Conservation (phyloP, 1,140 invertebrate genomes). For the Heliconius hewitsoni region DNA sequence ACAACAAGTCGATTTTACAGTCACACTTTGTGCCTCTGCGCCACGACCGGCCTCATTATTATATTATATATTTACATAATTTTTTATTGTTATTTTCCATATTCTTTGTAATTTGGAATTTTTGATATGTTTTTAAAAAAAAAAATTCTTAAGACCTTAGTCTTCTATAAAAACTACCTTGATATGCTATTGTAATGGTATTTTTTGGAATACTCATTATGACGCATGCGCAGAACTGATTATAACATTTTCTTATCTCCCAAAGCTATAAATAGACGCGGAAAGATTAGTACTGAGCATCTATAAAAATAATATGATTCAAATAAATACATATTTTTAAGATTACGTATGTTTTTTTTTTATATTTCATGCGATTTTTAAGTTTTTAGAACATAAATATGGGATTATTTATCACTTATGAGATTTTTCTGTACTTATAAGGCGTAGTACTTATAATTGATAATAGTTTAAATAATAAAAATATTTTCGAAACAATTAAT, state of each 20-base stretch:
- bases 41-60: too few species aligned
- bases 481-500: too few species aligned
- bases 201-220: neutral
- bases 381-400: neutral
- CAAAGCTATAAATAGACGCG: conserved; percentile 31
- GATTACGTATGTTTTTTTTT: neutral
- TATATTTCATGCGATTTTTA: neutral
- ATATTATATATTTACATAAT: neutral
- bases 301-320: neutral
- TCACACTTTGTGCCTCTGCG: too few species aligned
- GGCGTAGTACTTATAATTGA: too few species aligned
- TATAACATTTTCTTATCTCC: conserved; percentile 17
- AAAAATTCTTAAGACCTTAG: too few species aligned
- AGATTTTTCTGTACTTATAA: too few species aligned
- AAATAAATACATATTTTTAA: conserved; percentile 13
- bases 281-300: conserved; percentile 21
- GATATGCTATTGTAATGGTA: neutral
- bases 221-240: neutral
- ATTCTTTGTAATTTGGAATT: neutral
- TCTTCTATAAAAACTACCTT: too few species aligned
- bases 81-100: neutral
- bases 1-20: too few species aligned
- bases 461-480: too few species aligned
- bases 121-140: neutral
- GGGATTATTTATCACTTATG: too few species aligned